These are phyloP conservation scores for Chitala chitala DNA, from an alignment of 2,113 vertebrate genomes.

Conservation along the genomic window DNA sequence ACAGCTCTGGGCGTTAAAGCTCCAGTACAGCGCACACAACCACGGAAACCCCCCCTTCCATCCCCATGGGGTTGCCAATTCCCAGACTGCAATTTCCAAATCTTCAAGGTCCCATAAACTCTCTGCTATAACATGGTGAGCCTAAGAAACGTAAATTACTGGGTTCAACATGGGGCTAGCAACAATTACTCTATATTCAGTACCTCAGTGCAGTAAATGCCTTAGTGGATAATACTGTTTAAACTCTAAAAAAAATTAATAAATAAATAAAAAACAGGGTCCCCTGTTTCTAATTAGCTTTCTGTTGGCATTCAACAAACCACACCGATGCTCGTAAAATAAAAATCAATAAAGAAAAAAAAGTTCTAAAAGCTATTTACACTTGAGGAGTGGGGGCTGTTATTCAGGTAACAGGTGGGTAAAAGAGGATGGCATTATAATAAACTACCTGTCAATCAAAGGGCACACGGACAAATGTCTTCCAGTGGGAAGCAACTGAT, in stretches of 20 bases:
- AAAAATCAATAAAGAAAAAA: constrained; percentile 14
- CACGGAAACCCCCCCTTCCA: neutral
- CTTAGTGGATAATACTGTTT: neutral
- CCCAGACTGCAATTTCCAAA: no score
- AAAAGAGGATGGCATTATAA: neutral
- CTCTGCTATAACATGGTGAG: neutral
- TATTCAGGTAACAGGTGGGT: no score
- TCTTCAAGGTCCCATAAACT: neutral
- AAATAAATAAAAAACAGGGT: constrained; percentile 11
- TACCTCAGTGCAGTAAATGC: neutral
- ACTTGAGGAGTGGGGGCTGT: no score
- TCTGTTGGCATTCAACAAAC: constrained; percentile 1
- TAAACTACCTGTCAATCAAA: constrained; percentile 7
- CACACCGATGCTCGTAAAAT: neutral
- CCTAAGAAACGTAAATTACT: neutral
- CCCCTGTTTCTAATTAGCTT: neutral
- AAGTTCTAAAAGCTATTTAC: neutral
- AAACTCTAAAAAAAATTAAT: neutral
- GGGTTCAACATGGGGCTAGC: neutral
- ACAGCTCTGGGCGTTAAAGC: neutral
- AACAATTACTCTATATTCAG: neutral
- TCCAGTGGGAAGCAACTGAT: neutral
- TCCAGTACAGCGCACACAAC: neutral
- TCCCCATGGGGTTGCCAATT: no score
- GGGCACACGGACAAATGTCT: neutral